phyloP scores from a whole-genome alignment of 2,888 invertebrate species.

The Allolobophora icterica region DNA sequence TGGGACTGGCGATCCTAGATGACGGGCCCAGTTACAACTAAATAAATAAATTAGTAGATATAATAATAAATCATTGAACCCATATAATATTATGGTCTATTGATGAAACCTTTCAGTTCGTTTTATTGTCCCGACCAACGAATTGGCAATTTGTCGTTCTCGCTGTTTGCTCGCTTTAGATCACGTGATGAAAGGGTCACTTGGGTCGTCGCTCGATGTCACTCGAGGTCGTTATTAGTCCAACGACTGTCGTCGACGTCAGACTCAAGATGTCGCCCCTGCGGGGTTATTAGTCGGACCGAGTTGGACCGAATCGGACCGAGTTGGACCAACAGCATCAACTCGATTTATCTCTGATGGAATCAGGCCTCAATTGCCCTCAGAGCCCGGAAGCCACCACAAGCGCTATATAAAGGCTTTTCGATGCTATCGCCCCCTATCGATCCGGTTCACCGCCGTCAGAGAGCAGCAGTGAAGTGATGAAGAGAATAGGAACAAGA shows the following conservation, averaged over 20 bases:
- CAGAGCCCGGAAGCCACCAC: not conserved
- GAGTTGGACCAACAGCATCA: not conserved
- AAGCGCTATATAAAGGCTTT: not conserved
- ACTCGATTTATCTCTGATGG: slow-evolving; percentile 4
- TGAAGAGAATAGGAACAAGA: not conserved
- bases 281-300: not conserved
- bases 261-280: slow-evolving; percentile 8
- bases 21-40: too few relatives aligned
- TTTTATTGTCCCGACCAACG: not conserved
- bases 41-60: too few relatives aligned
- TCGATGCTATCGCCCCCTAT: not conserved
- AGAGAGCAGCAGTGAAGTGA: not conserved
- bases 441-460: not conserved
- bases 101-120: too few relatives aligned
- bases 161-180: not conserved
- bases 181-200: slow-evolving; percentile 11
- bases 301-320: too few relatives aligned
- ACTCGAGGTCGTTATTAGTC: not conserved
- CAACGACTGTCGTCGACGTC: not conserved
- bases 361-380: not conserved
- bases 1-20: too few relatives aligned
- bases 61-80: too few relatives aligned
- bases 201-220: slow-evolving; percentile 11
- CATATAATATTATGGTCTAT: too few relatives aligned
- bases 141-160: not conserved